Evolutionary conservation across 2,797 vertebrate species (phyloP), one percentile per base, ranked within the genome.

Genomic region (Smutsia temminckii): DNA sequence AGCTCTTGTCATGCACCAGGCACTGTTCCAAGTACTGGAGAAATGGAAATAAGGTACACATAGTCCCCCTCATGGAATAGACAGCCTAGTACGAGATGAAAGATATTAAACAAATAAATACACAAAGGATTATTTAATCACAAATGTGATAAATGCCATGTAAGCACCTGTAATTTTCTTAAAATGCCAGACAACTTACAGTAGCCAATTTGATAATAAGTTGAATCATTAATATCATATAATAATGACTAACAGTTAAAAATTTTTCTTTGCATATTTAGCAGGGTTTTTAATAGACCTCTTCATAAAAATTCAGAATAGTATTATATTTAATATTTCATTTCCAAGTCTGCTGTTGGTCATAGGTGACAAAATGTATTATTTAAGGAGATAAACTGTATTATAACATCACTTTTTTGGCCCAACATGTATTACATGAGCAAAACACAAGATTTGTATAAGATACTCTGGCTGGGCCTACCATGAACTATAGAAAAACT

Each of bases 321-420:
- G 55, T 85, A 69, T 71, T 87, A 68, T 27, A 77, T 74, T 61
- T 89, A 66, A n/a, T 74, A 63, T 72, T 93, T 88, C 64, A 80
- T 55, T 68, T 57, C 5, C 5, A 66, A 72, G 18, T 72, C 37
- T 32, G 1, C 40, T 75, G 7, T 74, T 95, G 37, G 68, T 78
- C 84, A 85, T 25, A 88, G 2, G 34, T 69, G 23, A 49, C 11
- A 83, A 27, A 46, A 55, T 85, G 53, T 85, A 20, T 83, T 74
- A 57, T 51, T 71, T 85, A 12, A 83, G 89, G 86, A 53, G 16
- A 37, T 80, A 93, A 80, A 87, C 17, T 40, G 4, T 57, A 51
- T 64, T 81, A 34, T 23, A 61, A 10, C 34, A 55, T 88, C 34
- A 77, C 46, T 80, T 71, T 87, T 8, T 68, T 55, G 37, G 20